Base-by-base conservation (phyloP, 2,113 vertebrate genomes). In the Procavia capensis region DNA sequence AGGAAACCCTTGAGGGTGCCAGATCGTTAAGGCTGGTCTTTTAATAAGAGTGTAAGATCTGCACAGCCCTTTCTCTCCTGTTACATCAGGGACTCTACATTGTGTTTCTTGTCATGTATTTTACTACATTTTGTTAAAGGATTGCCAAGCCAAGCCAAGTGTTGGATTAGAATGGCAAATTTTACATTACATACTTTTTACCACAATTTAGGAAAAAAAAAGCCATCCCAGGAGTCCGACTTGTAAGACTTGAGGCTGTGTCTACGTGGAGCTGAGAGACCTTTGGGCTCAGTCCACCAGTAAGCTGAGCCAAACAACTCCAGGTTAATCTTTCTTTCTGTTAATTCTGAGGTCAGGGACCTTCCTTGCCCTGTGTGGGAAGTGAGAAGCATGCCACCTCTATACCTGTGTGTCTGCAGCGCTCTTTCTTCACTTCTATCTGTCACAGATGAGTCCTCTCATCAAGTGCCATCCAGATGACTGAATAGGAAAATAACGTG, bases 271-370 rank as follows among this genome's bases (percentile, higher is more conserved):
- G 22, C 25, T 20, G 74, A 64, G 27, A 90, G 90, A 95, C 72
- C 89, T 94, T 94, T 94, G 95, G 82, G 84, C 68, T 75, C 75
- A 24, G 16, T 27, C 36, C 59, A 74, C 85, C 45, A 13, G 43
- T 75, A 19, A 45, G 41, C 29, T 57, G 78, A 24, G 72, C 36
- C 50, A 87, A 92, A 90, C 50, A 83, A 31, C 50, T 39, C 1
- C 8, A 6, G 25, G 34, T 31, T 88, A 50, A 87, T 87, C 92
- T 94, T 81, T n/a, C 27, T 87, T 64, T 80, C 63, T 93, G 39
- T 87, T 50, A 61, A 83, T 59, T 66, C 85, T 39, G 34, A 74
- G 81, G 81, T 80, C 94, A 82, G 85, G 92, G 88, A 61, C 50
- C 76, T 81, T 29, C 57, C 19, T 0, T 0, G 20, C 16, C 50